These are phyloP conservation scores for Poecile montanus DNA, from an alignment of 2,797 vertebrate species.

Conservation along the genomic window DNA sequence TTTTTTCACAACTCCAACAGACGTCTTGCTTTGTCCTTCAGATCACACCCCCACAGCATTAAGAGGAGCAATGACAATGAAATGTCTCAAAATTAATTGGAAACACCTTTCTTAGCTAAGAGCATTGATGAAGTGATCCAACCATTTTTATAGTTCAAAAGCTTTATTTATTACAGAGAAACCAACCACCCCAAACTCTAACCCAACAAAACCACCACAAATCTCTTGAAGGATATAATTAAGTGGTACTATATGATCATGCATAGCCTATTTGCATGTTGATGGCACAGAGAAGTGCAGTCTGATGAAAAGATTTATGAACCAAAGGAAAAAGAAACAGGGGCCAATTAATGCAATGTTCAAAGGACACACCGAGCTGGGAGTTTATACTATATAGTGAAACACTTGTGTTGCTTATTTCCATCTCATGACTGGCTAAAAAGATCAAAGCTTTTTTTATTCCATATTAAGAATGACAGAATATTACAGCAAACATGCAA, in stretches of 20 bases:
- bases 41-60: background rate
- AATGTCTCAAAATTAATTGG: background rate
- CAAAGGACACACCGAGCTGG: conserved; percentile 41
- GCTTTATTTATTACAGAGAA: background rate
- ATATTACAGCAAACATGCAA: conserved; percentile 67
- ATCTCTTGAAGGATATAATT: background rate
- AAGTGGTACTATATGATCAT: background rate
- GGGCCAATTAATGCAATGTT: conserved; percentile 76
- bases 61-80: background rate
- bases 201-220: background rate
- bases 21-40: background rate
- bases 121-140: background rate
- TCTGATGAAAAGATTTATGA: conserved; percentile 63
- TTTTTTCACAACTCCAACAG: background rate
- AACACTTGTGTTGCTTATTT: conserved; percentile 46
- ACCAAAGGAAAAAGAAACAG: conserved; percentile 48
- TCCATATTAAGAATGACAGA: conserved; percentile 61
- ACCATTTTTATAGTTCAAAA: background rate
- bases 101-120: background rate
- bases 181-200: background rate
- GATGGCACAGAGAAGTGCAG: conserved; percentile 26
- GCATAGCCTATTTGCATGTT: conserved; percentile 29
- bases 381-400: conserved; percentile 3
- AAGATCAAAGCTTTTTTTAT: conserved; percentile 51
- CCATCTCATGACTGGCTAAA: conserved; percentile 53